Base-by-base conservation (phyloP, 1,140 invertebrate genomes). In the Aphaenogaster rudis region DNA sequence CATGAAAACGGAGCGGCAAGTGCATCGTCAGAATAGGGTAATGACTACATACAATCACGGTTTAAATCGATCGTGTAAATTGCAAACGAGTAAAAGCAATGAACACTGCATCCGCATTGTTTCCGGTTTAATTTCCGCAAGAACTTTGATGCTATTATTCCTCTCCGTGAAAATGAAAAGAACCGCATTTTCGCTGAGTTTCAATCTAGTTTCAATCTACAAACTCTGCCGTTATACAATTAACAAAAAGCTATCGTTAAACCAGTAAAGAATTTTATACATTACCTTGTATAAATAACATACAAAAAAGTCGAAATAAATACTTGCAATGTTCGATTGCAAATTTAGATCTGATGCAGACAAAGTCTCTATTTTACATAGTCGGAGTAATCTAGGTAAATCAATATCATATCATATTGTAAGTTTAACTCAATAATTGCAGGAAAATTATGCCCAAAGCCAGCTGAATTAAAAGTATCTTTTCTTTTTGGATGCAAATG, bases 11-110 rank as follows among this genome's bases (percentile, higher is more conserved):
- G 11, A 63, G 57, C 48, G 9, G 15, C 64, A 42, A 57, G 8
- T n/a, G 13, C 50, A 52, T 52, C 4, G n/a, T 80, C n/a, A 57
- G 64, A 71, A 71, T 69, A 9, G 8, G 0, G 6, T 45, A 69
- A 54, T 64, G 15, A 57, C 36, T 45, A 28, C 4, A 63, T 71
- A 36, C 33, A 69, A 39, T 42, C 48, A 48, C 15, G 4, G 6
- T 17, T 71, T 57, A 69, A 81, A 69, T 52, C 5, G 13, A 7
- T 45, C 48, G 64, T n/a, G 36, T 42, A 71, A 69, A 57, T 15
- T 71, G 13, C 50, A 2, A 28, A 4, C 15, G 11, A 0, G 5
- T 80, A 80, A 78, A 64, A 64, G 57, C 39, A 61, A 6, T 9
- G 7, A 76, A 57, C 52, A 33, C 33, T 13, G 4, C 21, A n/a